A percentile compares a stretch with the other conserved stretches of the same genome.
These are phyloP conservation scores for Calosoma granatense DNA, from an alignment of 1,140 invertebrate genomes.

Conservation along the genomic window DNA sequence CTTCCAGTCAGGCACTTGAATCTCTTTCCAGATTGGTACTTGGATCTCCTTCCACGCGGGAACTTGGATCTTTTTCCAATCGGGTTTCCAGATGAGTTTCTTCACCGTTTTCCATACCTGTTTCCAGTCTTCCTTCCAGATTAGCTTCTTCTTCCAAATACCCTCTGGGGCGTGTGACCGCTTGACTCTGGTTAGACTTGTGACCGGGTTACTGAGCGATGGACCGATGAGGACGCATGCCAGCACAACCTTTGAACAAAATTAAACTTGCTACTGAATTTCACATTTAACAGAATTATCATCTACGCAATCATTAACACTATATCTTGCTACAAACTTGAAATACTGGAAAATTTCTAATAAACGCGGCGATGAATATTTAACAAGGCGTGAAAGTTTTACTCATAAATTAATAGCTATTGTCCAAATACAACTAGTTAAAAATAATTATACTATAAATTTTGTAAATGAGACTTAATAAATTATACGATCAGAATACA, in stretches of 20 bases:
- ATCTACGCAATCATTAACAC: too few relatives aligned
- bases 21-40: slow-evolving; percentile 49
- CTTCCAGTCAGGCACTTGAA: slow-evolving; percentile 50
- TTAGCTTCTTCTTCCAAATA: slow-evolving; percentile 49
- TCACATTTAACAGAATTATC: too few relatives aligned
- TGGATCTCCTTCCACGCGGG: slow-evolving; percentile 55
- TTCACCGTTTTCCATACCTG: slow-evolving; percentile 45
- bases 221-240: slow-evolving; percentile 32
- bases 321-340: too few relatives aligned
- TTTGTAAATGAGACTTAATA: too few relatives aligned
- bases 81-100: slow-evolving; percentile 51
- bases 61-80: slow-evolving; percentile 50
- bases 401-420: too few relatives aligned
- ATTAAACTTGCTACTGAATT: too few relatives aligned
- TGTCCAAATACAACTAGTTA: too few relatives aligned
- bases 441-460: too few relatives aligned
- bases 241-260: slow-evolving; percentile 36
- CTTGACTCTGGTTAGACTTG: slow-evolving; percentile 22
- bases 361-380: too few relatives aligned
- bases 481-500: too few relatives aligned
- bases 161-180: slow-evolving; percentile 46
- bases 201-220: slow-evolving; percentile 28
- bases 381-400: too few relatives aligned
- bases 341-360: too few relatives aligned
- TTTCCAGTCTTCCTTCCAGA: slow-evolving; percentile 54